phyloP scores from a whole-genome alignment of 2,797 vertebrate genomes.

The Hyperoplus immaculatus region DNA sequence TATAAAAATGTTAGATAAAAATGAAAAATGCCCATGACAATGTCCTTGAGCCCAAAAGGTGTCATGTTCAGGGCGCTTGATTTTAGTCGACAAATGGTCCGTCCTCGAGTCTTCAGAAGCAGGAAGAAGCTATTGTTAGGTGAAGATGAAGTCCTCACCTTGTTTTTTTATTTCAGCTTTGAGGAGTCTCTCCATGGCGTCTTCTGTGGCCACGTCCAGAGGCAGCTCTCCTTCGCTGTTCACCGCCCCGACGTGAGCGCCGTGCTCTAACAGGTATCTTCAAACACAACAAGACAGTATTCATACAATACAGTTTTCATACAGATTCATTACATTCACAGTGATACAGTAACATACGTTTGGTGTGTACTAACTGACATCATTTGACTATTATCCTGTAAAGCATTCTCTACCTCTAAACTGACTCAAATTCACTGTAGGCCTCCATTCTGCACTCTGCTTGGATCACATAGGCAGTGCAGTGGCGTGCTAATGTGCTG shows the following conservation, averaged over 20 bases:
- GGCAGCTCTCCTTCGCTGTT: constrained; percentile 92
- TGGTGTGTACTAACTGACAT: neutral
- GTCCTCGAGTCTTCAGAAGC: neutral
- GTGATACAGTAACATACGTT: neutral
- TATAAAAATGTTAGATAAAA: neutral
- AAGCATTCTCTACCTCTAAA: neutral
- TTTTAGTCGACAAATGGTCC: neutral
- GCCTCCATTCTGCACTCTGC: neutral
- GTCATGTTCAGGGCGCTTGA: neutral
- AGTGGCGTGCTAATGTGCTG: neutral
- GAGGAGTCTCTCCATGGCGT: constrained; percentile 87
- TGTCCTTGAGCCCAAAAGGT: neutral
- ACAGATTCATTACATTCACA: too few relatives aligned
- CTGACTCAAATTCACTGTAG: neutral
- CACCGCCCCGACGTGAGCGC: constrained; percentile 85
- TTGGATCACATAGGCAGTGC: neutral
- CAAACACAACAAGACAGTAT: constrained; percentile 1
- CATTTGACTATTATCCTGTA: neutral
- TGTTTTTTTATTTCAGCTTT: constrained; percentile 90
- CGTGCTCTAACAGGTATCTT: constrained; percentile 82
- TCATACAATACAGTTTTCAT: too few relatives aligned
- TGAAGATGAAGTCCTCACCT: constrained; percentile 71
- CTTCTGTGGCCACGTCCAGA: constrained; percentile 89
- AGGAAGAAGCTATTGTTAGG: neutral
- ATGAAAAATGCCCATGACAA: neutral